Percentiles rank a stretch among this genome's conserved stretches.
phyloP scores from a whole-genome alignment of 1,140 invertebrate genomes.

The Orius insidiosus region DNA sequence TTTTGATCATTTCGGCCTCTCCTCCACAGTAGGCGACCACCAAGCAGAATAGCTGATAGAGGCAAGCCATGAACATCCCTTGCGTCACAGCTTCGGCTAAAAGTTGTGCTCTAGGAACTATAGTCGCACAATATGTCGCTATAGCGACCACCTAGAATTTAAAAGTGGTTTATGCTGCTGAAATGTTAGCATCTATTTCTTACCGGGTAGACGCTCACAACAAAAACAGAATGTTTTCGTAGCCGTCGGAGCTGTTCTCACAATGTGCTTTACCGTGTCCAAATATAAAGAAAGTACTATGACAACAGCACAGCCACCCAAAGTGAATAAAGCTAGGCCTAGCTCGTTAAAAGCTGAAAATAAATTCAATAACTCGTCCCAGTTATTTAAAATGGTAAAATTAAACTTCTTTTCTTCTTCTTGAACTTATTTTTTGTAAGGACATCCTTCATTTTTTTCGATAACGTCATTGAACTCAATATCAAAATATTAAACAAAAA shows the following conservation, averaged over 20 bases:
- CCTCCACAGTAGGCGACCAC: conserved; percentile 41
- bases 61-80: conserved; percentile 37
- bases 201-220: conserved; percentile 42
- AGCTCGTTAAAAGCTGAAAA: conserved; percentile 27
- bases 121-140: conserved; percentile 32
- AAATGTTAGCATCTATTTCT: conserved; percentile 16
- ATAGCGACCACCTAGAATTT: conserved; percentile 33
- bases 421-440: too few relatives aligned
- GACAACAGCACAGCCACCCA: conserved; percentile 30
- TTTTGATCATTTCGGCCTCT: conserved; percentile 33
- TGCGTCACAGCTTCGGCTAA: conserved; percentile 41
- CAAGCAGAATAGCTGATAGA: conserved; percentile 42
- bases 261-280: conserved; percentile 32
- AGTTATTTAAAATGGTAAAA: not conserved
- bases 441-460: too few relatives aligned
- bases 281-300: conserved; percentile 30
- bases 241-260: conserved; percentile 30
- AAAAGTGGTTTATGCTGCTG: not conserved
- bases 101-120: conserved; percentile 39
- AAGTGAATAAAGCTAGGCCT: conserved; percentile 31
- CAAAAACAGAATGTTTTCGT: conserved; percentile 34
- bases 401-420: too few relatives aligned
- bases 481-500: not conserved
- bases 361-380: too few relatives aligned
- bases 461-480: too few relatives aligned